phyloP scores from a whole-genome alignment of 2,113 vertebrate genomes.

The Gracilinanus agilis region DNA sequence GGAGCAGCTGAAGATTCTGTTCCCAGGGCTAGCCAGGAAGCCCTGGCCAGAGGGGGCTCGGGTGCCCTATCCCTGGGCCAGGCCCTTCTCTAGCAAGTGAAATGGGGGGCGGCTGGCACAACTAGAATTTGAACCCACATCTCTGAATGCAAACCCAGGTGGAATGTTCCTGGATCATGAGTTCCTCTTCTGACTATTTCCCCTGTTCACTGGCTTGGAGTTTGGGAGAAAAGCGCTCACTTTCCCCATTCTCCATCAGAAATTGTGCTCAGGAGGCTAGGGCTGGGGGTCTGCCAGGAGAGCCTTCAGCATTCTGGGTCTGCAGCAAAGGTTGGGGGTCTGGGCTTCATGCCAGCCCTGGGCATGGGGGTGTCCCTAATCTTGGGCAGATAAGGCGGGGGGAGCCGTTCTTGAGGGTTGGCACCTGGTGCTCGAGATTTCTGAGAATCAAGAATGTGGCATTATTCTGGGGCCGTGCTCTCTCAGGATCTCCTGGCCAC shows the following conservation, averaged over 20 bases:
- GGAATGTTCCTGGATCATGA: background rate
- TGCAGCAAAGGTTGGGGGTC: background rate
- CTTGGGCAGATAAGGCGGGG: background rate
- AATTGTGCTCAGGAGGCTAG: background rate
- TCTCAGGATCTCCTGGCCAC: background rate
- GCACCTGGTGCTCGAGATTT: background rate
- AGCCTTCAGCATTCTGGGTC: background rate
- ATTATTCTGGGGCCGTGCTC: background rate
- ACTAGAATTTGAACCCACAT: background rate
- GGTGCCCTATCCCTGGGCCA: too few relatives aligned
- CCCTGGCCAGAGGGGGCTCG: too few relatives aligned
- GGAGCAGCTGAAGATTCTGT: background rate
- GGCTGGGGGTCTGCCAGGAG: background rate
- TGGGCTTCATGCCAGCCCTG: background rate
- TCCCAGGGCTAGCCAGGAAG: background rate
- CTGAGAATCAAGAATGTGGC: background rate
- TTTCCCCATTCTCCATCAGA: background rate
- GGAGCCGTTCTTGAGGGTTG: background rate
- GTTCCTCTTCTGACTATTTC: background rate
- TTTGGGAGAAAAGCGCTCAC: background rate
- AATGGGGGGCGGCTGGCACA: background rate
- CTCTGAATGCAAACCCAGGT: background rate
- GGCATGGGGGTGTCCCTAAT: background rate
- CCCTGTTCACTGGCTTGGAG: background rate
- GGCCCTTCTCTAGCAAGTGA: background rate